These are phyloP conservation scores for Oryctes rhinoceros DNA, from an alignment of 1,140 invertebrate genomes.

Conservation along the genomic window DNA sequence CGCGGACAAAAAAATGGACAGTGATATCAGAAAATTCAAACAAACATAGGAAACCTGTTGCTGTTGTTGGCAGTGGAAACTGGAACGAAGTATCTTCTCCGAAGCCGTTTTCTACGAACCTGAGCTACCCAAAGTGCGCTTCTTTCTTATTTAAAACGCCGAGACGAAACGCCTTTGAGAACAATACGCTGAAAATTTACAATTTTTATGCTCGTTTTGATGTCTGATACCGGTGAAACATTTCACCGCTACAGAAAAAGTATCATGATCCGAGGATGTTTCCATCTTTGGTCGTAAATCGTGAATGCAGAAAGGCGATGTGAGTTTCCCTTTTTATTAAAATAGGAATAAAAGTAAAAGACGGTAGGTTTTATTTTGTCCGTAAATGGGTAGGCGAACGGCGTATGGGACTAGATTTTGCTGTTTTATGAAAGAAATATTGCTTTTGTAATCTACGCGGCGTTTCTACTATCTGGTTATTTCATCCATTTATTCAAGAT, in stretches of 20 bases:
- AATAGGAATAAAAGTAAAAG: slow-evolving; percentile 21
- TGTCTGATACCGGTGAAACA: slow-evolving; percentile 26
- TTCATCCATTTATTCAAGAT: too few species aligned
- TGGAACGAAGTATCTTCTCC: background rate
- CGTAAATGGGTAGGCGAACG: background rate
- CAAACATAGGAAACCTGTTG: slow-evolving; percentile 21
- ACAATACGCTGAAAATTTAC: slow-evolving; percentile 30
- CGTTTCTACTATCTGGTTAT: too few species aligned
- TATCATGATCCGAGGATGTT: slow-evolving; percentile 17
- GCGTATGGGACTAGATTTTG: background rate
- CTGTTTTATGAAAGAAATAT: background rate
- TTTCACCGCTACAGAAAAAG: slow-evolving; percentile 12
- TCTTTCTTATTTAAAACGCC: slow-evolving; percentile 8
- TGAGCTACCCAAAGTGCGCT: background rate
- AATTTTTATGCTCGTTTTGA: slow-evolving; percentile 36
- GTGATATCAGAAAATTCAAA: background rate
- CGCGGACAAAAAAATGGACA: background rate
- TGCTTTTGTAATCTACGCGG: background rate
- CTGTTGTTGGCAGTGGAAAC: background rate
- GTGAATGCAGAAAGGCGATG: background rate
- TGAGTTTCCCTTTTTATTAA: slow-evolving; percentile 2
- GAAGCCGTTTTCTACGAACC: background rate
- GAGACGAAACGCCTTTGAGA: background rate
- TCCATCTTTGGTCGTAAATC: slow-evolving; percentile 27
- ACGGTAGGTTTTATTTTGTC: background rate